Conservation (phyloP, 2,797 vertebrate genomes). For the Gastrophryne carolinensis region DNA sequence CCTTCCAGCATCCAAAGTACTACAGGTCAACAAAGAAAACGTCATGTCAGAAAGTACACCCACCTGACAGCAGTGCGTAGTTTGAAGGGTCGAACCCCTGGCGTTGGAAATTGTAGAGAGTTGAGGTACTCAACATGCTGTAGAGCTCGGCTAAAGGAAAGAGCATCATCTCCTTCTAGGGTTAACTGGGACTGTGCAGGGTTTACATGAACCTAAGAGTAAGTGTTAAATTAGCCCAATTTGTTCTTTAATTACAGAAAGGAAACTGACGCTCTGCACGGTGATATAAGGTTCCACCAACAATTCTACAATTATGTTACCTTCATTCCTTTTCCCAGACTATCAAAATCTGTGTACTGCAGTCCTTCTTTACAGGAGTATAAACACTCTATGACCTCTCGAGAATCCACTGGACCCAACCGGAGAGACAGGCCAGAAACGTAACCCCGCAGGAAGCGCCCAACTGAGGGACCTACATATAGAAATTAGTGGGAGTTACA, state of each 20-base stretch:
- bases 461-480: constrained; percentile 78
- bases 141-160: constrained; percentile 95
- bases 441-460: constrained; percentile 88
- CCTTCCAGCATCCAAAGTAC: too few relatives aligned
- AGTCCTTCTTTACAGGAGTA: constrained; percentile 97
- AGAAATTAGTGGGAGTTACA: too few relatives aligned
- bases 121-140: constrained; percentile 98
- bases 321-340: constrained; percentile 98
- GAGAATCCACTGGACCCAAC: constrained; percentile 91
- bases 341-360: constrained; percentile 97
- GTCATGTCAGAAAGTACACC: constrained; percentile 61
- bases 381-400: constrained; percentile 96
- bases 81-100: constrained; percentile 90
- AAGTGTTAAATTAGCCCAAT: background rate
- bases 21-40: too few relatives aligned
- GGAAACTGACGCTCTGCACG: background rate
- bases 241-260: background rate
- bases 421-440: constrained; percentile 94
- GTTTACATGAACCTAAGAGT: constrained; percentile 90
- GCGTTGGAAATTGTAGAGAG: constrained; percentile 92
- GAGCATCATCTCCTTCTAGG: constrained; percentile 94
- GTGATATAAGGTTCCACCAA: background rate
- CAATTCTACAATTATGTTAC: constrained; percentile 63
- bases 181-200: constrained; percentile 95
- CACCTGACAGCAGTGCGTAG: constrained; percentile 92